Conservation (phyloP, 2,113 vertebrate species). For the Pterocles gutturalis region DNA sequence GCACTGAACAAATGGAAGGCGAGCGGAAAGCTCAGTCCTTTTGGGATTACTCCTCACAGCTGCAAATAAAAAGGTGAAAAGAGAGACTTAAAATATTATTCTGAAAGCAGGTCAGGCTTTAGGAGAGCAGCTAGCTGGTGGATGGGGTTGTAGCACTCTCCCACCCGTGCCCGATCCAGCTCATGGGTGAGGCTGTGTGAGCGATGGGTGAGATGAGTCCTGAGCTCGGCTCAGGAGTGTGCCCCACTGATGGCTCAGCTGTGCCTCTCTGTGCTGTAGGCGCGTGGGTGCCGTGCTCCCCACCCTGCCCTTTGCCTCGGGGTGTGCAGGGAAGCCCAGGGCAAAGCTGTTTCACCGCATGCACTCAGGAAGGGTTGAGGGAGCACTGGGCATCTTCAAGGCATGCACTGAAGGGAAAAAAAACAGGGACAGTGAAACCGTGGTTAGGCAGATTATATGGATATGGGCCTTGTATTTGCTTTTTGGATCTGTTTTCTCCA, state of each 20-base stretch:
- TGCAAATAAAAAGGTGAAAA: conserved; percentile 1
- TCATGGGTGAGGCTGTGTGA: neutral
- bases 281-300: rapidly evolving
- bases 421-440: neutral
- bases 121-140: neutral
- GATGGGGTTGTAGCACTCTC: neutral
- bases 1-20: neutral
- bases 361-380: neutral
- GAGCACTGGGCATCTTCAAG: neutral
- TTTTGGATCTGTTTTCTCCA: neutral
- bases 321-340: rapidly evolving
- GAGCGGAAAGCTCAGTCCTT: neutral
- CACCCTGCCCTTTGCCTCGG: neutral
- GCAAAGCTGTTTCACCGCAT: neutral
- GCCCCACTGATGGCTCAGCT: neutral
- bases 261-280: neutral
- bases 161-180: rapidly evolving
- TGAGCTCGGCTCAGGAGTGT: rapidly evolving
- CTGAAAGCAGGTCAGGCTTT: neutral
- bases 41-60: neutral
- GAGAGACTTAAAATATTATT: conserved; percentile 24
- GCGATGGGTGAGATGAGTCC: neutral
- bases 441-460: neutral
- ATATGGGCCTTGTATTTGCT: neutral
- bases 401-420: neutral